Evolutionary conservation across 2,888 invertebrate genomes (phyloP).

Genomic region (Melanchra persicariae): DNA sequence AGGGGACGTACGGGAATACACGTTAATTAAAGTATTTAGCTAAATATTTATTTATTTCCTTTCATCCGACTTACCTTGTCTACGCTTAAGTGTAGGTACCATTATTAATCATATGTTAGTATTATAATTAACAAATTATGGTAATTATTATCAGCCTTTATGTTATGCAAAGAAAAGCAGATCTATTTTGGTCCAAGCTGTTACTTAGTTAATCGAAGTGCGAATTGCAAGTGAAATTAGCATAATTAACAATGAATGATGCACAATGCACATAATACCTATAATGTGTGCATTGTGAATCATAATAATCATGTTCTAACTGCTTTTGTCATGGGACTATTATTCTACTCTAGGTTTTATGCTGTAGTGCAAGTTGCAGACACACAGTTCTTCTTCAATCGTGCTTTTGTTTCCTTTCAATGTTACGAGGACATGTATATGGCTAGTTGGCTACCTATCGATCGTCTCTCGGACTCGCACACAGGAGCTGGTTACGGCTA

Average conservation of each 20-base stretch:
- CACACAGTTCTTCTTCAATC: background rate
- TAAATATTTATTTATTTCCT: slow-evolving; percentile 6
- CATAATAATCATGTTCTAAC: background rate
- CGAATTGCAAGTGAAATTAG: slow-evolving; percentile 14
- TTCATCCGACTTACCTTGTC: slow-evolving; percentile 1
- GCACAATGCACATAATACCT: too few species aligned
- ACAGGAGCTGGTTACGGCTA: too few species aligned
- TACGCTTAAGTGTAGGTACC: background rate
- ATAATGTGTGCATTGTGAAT: background rate
- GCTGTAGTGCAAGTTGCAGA: background rate
- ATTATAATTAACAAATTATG: slow-evolving; percentile 5
- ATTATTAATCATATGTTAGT: background rate
- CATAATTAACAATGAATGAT: background rate
- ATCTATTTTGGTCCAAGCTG: slow-evolving; percentile 3
- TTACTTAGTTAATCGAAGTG: slow-evolving; percentile 15
- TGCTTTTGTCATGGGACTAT: background rate
- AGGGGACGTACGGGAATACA: too few species aligned
- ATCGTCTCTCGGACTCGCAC: background rate
- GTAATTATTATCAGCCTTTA: slow-evolving; percentile 12
- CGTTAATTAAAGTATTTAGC: slow-evolving; percentile 12
- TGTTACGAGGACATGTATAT: background rate
- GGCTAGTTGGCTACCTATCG: background rate
- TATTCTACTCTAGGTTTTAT: too few species aligned
- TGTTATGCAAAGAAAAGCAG: slow-evolving; percentile 11
- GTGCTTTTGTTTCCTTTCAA: background rate